Percentiles rank a stretch among this genome's conserved stretches.
Conservation (phyloP, 2,113 vertebrate genomes). For the Neodon shergylaensis region DNA sequence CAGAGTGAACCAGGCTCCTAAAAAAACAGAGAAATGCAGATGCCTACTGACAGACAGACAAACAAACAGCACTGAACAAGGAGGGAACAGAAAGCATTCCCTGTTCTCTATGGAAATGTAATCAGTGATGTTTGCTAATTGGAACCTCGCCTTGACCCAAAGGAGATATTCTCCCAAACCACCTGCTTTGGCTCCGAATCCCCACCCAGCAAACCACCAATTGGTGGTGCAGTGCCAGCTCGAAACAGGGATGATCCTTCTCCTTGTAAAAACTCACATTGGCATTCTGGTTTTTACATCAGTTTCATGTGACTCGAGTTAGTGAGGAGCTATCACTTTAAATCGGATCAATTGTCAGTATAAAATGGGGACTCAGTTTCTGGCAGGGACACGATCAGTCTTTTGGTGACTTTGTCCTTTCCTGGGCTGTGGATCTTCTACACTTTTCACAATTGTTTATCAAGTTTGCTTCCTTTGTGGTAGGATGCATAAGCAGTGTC, state of each 20-base stretch:
- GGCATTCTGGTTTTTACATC: not conserved
- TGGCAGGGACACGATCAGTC: not conserved
- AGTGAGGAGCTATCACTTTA: constrained; percentile 3
- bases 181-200: not conserved
- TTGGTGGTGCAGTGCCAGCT: not conserved
- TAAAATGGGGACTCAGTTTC: not conserved
- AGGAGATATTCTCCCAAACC: not conserved
- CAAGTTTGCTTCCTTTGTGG: not conserved
- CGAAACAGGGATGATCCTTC: not conserved
- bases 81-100: not conserved
- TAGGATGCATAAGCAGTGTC: not conserved
- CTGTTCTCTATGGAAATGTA: not conserved
- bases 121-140: not conserved
- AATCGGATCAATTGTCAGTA: not conserved
- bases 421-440: not conserved
- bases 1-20: not conserved
- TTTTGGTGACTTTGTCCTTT: not conserved
- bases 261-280: not conserved
- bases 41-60: not conserved
- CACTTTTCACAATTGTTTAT: not conserved
- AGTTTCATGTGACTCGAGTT: not conserved
- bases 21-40: not conserved
- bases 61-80: not conserved
- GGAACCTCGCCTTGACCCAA: not conserved
- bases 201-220: not conserved